Evolutionary conservation across 2,888 invertebrate genomes (phyloP), one percentile per base, ranked within the genome.

Genomic region (Acleris cristana): DNA sequence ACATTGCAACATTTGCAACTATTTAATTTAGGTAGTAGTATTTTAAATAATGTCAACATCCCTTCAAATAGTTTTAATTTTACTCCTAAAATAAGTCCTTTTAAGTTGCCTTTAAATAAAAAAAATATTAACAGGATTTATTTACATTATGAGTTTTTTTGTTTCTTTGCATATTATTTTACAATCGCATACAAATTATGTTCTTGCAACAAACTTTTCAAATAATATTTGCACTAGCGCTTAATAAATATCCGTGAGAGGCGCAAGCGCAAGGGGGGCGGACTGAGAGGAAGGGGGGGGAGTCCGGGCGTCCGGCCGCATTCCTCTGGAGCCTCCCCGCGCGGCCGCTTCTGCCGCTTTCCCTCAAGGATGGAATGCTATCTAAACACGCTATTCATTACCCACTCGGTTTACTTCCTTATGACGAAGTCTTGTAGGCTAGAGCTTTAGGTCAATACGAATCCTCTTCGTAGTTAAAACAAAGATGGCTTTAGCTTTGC

Each of bases 301-400:
- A 73, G 69, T 69, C 71, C 65, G 58, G 61, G 71, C 79, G 85
- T 80, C 82, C 86, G 88, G 87, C 85, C 88, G 87, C 92, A 92
- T 92, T 92, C 92, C 89, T 87, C 76, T 82, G 83, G 75, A 87
- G 86, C 90, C 84, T 83, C 85, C 85, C 80, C 78, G 79, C 79
- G 79, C 75, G 64, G 69, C 75, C 72, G 73, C 72, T 74, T 76
- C 83, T 82, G 78, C 81, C 77, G 84, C 84, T 87, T 86, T 86
- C 84, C 86, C 83, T 79, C 64, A 75, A 79, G 77, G 77, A 80
- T 76, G 80, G 79, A 82, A 82, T 81, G 79, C 81, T 78, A 81
- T 80, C 82, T 84, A 76, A 82, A 82, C 79, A 76, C 70, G 69
- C 71, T 68, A 59, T 64, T 68, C 64, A 64, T 68, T 60, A 60